Evolutionary conservation across 2,888 invertebrate genomes (phyloP), one percentile per base, ranked within the genome.

Genomic region (Crematogaster levior): DNA sequence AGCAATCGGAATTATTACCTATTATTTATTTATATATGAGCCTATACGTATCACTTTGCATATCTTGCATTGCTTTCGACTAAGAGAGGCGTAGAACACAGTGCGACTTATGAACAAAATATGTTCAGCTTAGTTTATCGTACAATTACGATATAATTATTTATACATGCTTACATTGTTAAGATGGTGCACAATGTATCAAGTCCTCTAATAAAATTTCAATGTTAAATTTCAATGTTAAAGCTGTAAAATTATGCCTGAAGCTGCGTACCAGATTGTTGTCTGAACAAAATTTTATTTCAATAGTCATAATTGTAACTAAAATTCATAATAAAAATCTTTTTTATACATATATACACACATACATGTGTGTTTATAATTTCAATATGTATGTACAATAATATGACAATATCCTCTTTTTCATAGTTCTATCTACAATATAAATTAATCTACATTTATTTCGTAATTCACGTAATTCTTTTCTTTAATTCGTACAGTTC

Each of bases 31-130:
- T 43, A 68, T 46, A 68, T 10, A 18, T 6, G 12, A 56, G 46
- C 53, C 53, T 40, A 40, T 40, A 53, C 21, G 12, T 79, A 56
- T 56, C 46, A 68, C 70, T 58, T 53, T 65, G 37, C 15, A 53
- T 37, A 30, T 43, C 15, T 77, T 77, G 53, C 77, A 66, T 77
- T 77, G 77, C 43, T 66, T 75, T 68, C 34, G 68, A 77, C 43
- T 77, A 77, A 66, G 30, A 43, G 27, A 66, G 53, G 21, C 21
- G 15, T 40, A 77, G 21, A 66, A 56, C 30, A 56, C 34, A 68
- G 15, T 40, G 53, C 7, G 68, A 21, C 43, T 68, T 21, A 68
- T 18, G 30, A 18, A 56, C 21, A 66, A 56, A 66, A 68, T 40
- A 65, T 9, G 1, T 77, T 51, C 15, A 24, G 43, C 30, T 77